These are phyloP conservation scores for Hozukius guyotensis DNA, from an alignment of 2,797 vertebrate species.

Conservation along the genomic window DNA sequence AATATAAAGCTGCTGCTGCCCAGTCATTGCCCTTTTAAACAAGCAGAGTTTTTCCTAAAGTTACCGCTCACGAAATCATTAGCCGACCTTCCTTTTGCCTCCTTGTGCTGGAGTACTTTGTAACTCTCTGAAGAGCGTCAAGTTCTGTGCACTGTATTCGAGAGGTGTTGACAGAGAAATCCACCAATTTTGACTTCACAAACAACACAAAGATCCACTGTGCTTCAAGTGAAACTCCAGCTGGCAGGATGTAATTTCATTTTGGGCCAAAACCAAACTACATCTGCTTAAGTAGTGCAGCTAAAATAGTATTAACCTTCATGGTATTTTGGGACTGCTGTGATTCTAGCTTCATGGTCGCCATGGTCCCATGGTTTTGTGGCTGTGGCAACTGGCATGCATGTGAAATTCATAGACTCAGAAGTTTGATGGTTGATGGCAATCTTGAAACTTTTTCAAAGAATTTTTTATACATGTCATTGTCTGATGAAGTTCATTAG, in stretches of 20 bases:
- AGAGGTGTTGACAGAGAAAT: conserved; percentile 37
- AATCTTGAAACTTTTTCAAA: not conserved
- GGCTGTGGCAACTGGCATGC: not conserved
- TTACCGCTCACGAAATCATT: conserved; percentile 43
- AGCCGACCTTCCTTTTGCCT: conserved; percentile 31
- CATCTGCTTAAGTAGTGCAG: conserved; percentile 13
- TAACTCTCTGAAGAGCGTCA: conserved; percentile 30
- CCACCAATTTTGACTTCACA: conserved; percentile 31
- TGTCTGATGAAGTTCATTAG: not conserved
- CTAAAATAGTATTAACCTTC: conserved; percentile 1
- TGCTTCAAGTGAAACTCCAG: conserved; percentile 33
- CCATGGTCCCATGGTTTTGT: not conserved
- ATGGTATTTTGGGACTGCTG: not conserved
- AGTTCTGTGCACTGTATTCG: conserved; percentile 13
- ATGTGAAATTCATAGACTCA: not conserved
- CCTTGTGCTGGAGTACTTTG: conserved; percentile 30
- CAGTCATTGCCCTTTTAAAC: conserved; percentile 13
- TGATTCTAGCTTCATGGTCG: not conserved
- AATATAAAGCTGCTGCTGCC: conserved; percentile 11
- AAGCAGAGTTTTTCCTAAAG: conserved; percentile 21
- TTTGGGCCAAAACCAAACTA: conserved; percentile 31
- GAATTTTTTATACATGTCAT: not conserved
- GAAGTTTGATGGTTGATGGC: not conserved
- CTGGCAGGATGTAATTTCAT: conserved; percentile 46
- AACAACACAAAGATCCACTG: conserved; percentile 27